Conservation (phyloP, 23 tunicate genomes). For the Pegea sp. region DNA sequence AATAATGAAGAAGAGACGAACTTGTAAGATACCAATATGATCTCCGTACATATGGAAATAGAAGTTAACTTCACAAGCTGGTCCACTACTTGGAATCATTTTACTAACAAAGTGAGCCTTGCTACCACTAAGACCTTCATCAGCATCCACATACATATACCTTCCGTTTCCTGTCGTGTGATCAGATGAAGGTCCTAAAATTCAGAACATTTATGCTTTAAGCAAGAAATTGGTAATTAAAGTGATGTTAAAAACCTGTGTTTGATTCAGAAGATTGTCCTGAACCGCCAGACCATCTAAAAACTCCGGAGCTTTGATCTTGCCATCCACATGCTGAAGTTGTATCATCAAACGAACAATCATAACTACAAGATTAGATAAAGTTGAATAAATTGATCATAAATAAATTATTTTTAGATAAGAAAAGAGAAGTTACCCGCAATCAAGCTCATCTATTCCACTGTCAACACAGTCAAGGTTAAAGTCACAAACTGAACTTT, state of each 20-base stretch:
- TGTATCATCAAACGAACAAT: constrained; percentile 39
- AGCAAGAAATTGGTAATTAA: background rate
- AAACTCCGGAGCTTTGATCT: constrained; percentile 44
- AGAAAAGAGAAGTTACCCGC: constrained; percentile 28
- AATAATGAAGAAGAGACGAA: background rate
- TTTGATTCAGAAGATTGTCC: constrained; percentile 31
- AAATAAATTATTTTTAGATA: no score
- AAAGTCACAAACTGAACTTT: constrained; percentile 41
- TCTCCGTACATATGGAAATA: constrained; percentile 72
- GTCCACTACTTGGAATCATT: constrained; percentile 37
- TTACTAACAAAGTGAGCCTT: constrained; percentile 43
- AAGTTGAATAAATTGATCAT: no score
- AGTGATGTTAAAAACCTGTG: constrained; percentile 25
- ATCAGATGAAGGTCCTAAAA: constrained; percentile 66
- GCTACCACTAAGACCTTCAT: constrained; percentile 36
- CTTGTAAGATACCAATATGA: constrained; percentile 75
- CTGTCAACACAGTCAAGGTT: constrained; percentile 34
- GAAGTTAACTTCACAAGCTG: constrained; percentile 63
- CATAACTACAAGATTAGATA: no score
- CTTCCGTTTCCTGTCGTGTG: constrained; percentile 61
- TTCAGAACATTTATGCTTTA: no score
- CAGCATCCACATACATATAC: constrained; percentile 92
- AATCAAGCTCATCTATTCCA: constrained; percentile 30
- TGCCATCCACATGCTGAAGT: constrained; percentile 27
- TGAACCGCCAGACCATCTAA: constrained; percentile 47